A percentile compares a stretch with the other conserved stretches of the same genome.
Conservation (phyloP, 37 sponge, comb jelly and placozoan species). For the Agelas oroides region DNA sequence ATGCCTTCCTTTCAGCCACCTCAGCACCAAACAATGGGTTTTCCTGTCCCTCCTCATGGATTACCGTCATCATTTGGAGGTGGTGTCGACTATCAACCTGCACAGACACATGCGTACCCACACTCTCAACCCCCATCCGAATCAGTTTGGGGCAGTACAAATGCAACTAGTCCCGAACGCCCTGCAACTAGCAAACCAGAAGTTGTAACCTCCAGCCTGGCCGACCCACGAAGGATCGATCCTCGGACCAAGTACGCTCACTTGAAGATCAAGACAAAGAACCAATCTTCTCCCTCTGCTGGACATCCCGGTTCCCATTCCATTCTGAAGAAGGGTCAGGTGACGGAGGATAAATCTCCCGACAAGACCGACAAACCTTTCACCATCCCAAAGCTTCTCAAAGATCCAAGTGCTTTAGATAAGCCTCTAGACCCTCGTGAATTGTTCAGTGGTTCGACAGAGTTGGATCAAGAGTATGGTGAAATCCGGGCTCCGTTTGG, state of each 20-base stretch:
- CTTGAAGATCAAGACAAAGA: conserved; percentile 63
- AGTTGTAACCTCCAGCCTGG: neutral
- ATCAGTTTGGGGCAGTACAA: neutral
- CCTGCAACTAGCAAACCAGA: neutral
- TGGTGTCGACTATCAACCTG: too few species aligned
- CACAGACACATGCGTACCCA: neutral
- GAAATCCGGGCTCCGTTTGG: conserved; percentile 28
- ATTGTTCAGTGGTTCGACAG: conserved; percentile 48
- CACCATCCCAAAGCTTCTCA: conserved; percentile 57
- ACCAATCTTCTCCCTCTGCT: neutral
- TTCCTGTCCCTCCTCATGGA: too few species aligned
- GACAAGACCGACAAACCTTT: neutral
- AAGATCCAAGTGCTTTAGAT: conserved; percentile 36
- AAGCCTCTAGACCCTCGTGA: conserved; percentile 68
- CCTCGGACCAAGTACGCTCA: conserved; percentile 64
- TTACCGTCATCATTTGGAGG: too few species aligned
- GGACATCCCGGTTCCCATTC: neutral
- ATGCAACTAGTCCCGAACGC: neutral
- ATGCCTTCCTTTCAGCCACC: too few species aligned
- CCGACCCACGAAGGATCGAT: conserved; percentile 10
- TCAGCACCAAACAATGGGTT: too few species aligned
- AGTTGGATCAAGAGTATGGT: neutral
- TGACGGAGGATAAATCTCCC: neutral
- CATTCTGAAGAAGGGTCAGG: neutral
- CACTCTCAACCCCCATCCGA: neutral